Evolutionary conservation across 2,113 vertebrate genomes (phyloP), one percentile per base, ranked within the genome.

Genomic region (Dunckerocampus dactyliophorus): DNA sequence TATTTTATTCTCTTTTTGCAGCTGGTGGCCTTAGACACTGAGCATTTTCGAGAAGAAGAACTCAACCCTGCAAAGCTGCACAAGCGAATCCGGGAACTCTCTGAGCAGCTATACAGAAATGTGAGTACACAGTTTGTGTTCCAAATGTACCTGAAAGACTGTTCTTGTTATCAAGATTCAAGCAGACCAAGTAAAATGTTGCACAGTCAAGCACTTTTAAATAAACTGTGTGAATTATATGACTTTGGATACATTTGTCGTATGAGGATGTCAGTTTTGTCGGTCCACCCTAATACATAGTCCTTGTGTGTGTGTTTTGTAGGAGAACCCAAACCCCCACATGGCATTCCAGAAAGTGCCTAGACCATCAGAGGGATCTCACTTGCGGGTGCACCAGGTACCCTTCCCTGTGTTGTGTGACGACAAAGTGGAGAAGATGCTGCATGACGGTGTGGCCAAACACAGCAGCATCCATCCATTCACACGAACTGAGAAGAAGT

Each of bases 281-380:
- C 16, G 24, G 7, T 53, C 16, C n/a, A n/a, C 62, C 2, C 16
- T 46, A 20, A 62, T 62, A 39, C 61, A 50, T 53, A 17, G 50
- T 73, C 43, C 3, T 45, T 60, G 12, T 14, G 22, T n/a, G 12
- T 28, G 2, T 66, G 19, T 22, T 10, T 54, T 59, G 1, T 75
- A 99, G 97, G 97, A 99, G 80, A 99, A 96, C 65, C 96, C 97
- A 64, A 98, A 97, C 72, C 96, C 97, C 52, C 96, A 99, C 86
- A 96, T 98, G 90, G 93, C 95, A 6, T 98, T 98, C 86, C 97
- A 98, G 90, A 99, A 98, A 84, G 94, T 99, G 76, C 96, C 95
- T 1, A 91, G 93, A 34, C 97, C 97, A 1, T 97, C 94, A 0
- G 97, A 98, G 85, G 97, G 97, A 49, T 98, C 96, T n/a, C 95